Conservation (phyloP, 2,888 invertebrate species). For the Noctua fimbriata region DNA sequence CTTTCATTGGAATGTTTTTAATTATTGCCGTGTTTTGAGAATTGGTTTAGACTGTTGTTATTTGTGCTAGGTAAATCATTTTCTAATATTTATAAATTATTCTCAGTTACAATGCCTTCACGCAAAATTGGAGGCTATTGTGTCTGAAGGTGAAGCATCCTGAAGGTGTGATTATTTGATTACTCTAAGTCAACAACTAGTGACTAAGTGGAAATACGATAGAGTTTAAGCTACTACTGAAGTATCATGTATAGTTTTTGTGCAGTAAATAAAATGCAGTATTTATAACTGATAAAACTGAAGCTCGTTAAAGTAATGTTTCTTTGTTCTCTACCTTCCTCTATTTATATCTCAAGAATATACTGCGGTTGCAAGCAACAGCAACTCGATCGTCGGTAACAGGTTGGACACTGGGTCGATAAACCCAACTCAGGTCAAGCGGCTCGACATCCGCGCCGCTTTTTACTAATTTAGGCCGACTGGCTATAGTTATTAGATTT, state of each 20-base stretch:
- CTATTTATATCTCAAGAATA: conserved; percentile 49
- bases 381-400: conserved; percentile 46
- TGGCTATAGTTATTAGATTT: conserved; percentile 37
- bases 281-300: conserved; percentile 17
- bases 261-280: not conserved
- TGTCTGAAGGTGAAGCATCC: not conserved
- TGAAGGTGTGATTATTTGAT: not conserved
- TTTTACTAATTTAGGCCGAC: conserved; percentile 60
- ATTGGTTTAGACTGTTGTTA: not conserved
- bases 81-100: not conserved
- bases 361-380: conserved; percentile 49
- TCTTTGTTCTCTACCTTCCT: conserved; percentile 25
- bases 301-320: not conserved
- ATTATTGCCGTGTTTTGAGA: not conserved
- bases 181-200: not conserved
- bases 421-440: conserved; percentile 69
- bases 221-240: not conserved
- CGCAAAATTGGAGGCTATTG: not conserved
- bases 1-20: not conserved
- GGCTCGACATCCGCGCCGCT: conserved; percentile 53
- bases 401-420: conserved; percentile 71
- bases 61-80: not conserved
- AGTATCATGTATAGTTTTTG: not conserved
- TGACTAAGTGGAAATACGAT: not conserved
- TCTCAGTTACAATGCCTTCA: no score